phyloP scores from a whole-genome alignment of 2,113 vertebrate species.

The Eulacestoma nigropectus region DNA sequence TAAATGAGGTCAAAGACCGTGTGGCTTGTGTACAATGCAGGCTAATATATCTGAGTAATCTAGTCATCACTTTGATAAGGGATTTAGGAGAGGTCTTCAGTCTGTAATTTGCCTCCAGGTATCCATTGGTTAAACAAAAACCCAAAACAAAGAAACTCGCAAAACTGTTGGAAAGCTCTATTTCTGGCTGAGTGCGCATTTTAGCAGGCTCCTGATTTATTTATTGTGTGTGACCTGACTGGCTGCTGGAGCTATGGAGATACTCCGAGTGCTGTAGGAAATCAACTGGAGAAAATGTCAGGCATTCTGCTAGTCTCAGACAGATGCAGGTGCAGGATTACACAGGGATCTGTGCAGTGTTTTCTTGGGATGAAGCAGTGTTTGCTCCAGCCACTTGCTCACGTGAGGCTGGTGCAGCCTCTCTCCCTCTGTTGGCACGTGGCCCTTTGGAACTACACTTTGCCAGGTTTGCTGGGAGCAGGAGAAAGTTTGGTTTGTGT shows the following conservation, averaged over 20 bases:
- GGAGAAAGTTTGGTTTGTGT: neutral
- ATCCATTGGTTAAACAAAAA: neutral
- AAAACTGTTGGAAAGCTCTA: neutral
- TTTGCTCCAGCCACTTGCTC: neutral
- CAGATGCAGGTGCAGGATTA: neutral
- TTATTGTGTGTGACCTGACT: neutral
- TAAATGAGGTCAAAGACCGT: slow-evolving; percentile 27
- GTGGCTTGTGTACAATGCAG: neutral
- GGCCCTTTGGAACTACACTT: neutral
- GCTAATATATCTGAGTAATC: neutral
- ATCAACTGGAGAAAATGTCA: neutral
- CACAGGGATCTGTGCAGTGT: neutral
- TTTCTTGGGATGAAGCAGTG: neutral
- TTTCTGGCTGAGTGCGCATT: neutral
- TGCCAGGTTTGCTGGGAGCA: neutral
- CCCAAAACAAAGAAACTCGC: neutral
- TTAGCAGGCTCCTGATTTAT: neutral
- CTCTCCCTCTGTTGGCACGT: neutral
- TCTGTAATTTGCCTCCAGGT: neutral
- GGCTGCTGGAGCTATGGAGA: neutral
- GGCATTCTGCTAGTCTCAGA: neutral
- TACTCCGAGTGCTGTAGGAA: neutral
- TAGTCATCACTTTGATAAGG: neutral
- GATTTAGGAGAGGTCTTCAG: neutral
- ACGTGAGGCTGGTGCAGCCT: neutral